Conservation (phyloP, 2,797 vertebrate genomes). For the Salarias fasciatus region DNA sequence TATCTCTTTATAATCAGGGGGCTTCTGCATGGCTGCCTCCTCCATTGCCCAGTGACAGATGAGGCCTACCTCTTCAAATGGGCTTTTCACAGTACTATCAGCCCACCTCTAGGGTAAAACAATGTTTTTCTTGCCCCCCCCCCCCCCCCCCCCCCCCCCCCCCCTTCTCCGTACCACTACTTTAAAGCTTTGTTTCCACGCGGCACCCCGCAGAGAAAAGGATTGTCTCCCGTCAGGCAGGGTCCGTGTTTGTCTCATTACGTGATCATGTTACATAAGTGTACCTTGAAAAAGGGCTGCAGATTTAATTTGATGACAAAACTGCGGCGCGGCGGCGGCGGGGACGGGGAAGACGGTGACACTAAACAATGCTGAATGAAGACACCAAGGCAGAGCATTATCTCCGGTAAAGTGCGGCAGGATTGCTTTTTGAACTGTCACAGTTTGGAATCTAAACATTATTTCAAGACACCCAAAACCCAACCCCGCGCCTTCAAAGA, state of each 20-base stretch:
- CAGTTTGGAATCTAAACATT: slow-evolving; percentile 56
- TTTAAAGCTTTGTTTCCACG: slow-evolving; percentile 68
- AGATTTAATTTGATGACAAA: slow-evolving; percentile 62
- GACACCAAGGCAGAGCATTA: slow-evolving; percentile 38
- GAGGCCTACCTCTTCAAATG: slow-evolving; percentile 78
- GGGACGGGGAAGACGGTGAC: slow-evolving; percentile 21
- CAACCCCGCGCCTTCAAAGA: slow-evolving; percentile 53
- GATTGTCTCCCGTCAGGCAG: slow-evolving; percentile 42
- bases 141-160: slow-evolving; percentile 39
- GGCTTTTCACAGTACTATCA: slow-evolving; percentile 71
- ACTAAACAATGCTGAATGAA: slow-evolving; percentile 40
- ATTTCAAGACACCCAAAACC: slow-evolving; percentile 43
- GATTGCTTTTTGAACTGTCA: slow-evolving; percentile 58
- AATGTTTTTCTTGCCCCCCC: slow-evolving; percentile 72
- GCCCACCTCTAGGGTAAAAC: slow-evolving; percentile 75
- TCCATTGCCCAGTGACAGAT: slow-evolving; percentile 78
- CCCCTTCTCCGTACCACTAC: slow-evolving; percentile 63
- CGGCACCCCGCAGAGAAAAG: slow-evolving; percentile 47
- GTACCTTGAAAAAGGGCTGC: slow-evolving; percentile 48
- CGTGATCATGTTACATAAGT: slow-evolving; percentile 58
- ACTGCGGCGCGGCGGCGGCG: slow-evolving; percentile 21
- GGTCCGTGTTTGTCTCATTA: slow-evolving; percentile 63
- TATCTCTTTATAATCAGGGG: slow-evolving; percentile 82
- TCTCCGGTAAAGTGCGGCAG: slow-evolving; percentile 28
- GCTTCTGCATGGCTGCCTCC: slow-evolving; percentile 79